Evolutionary conservation across 2,113 vertebrate species (phyloP).

Genomic region (Pogonocichla stellata): DNA sequence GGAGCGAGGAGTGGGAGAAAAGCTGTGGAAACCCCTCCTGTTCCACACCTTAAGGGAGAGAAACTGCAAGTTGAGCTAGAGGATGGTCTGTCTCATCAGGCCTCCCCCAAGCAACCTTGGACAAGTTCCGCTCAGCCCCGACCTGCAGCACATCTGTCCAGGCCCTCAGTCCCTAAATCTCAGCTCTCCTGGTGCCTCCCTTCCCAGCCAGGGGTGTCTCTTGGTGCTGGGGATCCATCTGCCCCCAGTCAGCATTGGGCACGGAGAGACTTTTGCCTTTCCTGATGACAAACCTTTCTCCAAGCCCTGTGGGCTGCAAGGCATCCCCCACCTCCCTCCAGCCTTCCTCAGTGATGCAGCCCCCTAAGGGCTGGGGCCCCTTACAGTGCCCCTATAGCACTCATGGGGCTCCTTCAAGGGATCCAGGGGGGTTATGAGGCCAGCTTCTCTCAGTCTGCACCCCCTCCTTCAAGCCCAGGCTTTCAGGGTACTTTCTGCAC

Average conservation of each 20-base stretch:
- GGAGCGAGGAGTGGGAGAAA: not conserved
- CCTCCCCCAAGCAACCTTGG: not conserved
- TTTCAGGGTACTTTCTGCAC: not conserved
- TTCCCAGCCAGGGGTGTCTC: not conserved
- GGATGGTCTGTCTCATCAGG: not conserved
- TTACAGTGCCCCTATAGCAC: not conserved
- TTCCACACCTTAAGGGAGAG: not conserved
- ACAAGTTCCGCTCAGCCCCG: not conserved
- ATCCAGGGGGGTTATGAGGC: not conserved
- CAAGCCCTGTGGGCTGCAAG: not conserved
- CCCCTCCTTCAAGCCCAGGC: not conserved
- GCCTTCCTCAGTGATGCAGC: not conserved
- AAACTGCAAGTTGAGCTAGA: not conserved
- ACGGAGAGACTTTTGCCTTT: not conserved
- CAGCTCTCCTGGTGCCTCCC: not conserved
- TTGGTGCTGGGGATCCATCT: not conserved
- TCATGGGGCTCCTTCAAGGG: not conserved
- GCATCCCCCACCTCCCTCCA: not conserved
- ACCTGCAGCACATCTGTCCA: not conserved
- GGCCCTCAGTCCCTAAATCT: not conserved
- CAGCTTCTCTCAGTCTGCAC: not conserved
- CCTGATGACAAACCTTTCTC: not conserved
- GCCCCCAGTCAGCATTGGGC: rapidly evolving
- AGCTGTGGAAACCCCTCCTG: not conserved
- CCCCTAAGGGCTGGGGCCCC: not conserved